Conservation (phyloP, 2,113 vertebrate genomes). For the Rana temporaria region DNA sequence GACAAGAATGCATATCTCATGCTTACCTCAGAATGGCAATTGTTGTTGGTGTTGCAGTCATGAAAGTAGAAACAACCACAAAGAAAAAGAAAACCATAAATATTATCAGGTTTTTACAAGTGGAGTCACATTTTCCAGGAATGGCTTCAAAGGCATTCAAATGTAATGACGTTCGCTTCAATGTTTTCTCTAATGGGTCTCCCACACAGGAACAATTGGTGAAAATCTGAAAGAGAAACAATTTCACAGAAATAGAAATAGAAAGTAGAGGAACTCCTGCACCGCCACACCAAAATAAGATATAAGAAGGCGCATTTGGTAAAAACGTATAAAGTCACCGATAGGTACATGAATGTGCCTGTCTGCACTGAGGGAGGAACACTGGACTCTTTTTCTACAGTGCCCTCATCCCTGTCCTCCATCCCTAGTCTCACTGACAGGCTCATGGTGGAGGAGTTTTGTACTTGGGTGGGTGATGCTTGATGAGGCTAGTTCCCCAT, state of each 20-base stretch:
- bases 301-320: no score
- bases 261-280: background rate
- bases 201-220: constrained; percentile 76
- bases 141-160: constrained; percentile 60
- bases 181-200: constrained; percentile 37
- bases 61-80: constrained; percentile 69
- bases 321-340: no score
- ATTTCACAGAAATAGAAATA: background rate
- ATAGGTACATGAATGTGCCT: no score
- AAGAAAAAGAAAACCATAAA: constrained; percentile 72
- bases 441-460: no score
- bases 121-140: constrained; percentile 68
- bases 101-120: constrained; percentile 69
- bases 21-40: constrained; percentile 72
- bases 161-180: constrained; percentile 40
- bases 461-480: no score
- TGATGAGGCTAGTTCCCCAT: no score
- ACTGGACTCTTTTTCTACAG: no score
- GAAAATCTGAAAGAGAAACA: constrained; percentile 64
- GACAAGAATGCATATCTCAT: no score
- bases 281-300: no score
- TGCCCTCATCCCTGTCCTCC: no score
- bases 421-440: no score
- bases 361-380: no score
- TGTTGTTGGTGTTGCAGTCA: constrained; percentile 67